A percentile compares a stretch with the other conserved stretches of the same genome.
These are phyloP conservation scores for Lepeophtheirus nordmannii DNA, from an alignment of 2,888 invertebrate genomes.

Conservation along the genomic window DNA sequence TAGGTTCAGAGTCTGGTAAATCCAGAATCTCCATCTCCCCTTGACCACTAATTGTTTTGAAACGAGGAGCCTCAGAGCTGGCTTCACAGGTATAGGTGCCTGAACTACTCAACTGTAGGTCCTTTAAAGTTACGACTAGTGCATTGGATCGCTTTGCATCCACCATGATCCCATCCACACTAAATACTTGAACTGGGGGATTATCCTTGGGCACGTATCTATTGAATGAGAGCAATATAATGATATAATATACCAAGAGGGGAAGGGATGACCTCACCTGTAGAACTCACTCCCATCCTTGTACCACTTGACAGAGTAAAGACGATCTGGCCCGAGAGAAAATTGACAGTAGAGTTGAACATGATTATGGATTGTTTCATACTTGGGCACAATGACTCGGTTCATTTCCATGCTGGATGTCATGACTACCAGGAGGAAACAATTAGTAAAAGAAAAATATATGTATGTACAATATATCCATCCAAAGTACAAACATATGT, in stretches of 20 bases:
- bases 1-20: conserved; percentile 8
- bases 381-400: neutral
- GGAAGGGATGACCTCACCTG: neutral
- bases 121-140: neutral
- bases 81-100: conserved; percentile 17
- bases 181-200: conserved; percentile 17
- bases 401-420: neutral
- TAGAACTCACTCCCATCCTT: conserved; percentile 22
- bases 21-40: conserved; percentile 19
- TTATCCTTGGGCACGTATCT: conserved; percentile 25
- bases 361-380: neutral
- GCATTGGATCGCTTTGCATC: conserved; percentile 17
- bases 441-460: no score
- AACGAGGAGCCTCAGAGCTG: conserved; percentile 20
- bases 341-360: neutral
- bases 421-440: neutral
- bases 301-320: conserved; percentile 23
- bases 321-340: neutral
- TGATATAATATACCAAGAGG: neutral
- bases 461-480: no score
- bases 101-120: neutral
- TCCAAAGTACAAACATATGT: no score
- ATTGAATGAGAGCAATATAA: neutral
- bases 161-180: conserved; percentile 11
- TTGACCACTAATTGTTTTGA: conserved; percentile 12